A percentile compares a stretch with the other conserved stretches of the same genome.
Conservation (phyloP, 2,113 vertebrate genomes). For the Vireo altiloquus region DNA sequence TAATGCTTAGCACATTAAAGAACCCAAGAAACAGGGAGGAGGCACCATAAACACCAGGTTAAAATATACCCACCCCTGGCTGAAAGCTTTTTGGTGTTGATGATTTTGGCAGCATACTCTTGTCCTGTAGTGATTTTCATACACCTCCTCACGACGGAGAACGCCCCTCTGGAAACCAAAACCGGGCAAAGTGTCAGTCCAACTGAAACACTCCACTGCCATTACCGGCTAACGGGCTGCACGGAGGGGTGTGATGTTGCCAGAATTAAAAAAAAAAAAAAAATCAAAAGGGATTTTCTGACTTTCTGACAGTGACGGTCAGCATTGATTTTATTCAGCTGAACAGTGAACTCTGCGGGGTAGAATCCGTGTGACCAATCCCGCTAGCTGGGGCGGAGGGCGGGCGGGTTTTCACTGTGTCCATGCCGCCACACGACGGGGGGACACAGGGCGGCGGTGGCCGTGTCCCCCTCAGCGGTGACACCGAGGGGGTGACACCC, state of each 20-base stretch:
- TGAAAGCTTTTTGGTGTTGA: conserved; percentile 98
- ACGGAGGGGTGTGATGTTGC: background rate
- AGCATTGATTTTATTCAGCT: background rate
- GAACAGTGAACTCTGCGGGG: background rate
- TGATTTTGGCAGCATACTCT: conserved; percentile 97
- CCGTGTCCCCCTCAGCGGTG: background rate
- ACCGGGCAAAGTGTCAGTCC: conserved; percentile 50
- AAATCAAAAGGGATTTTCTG: background rate
- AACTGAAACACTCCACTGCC: background rate
- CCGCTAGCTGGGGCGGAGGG: background rate
- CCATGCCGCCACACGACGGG: background rate
- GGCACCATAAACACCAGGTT: background rate
- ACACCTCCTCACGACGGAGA: conserved; percentile 94
- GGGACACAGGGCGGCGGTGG: background rate
- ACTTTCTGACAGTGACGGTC: background rate
- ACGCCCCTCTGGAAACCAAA: conserved; percentile 86
- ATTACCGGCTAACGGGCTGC: background rate
- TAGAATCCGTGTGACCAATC: background rate
- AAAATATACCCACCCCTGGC: conserved; percentile 85
- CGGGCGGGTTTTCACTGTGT: background rate
- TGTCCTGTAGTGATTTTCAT: conserved; percentile 96
- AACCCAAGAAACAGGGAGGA: background rate
- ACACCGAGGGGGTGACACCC: background rate
- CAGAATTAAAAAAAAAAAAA: background rate
- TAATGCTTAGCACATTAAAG: background rate